A percentile compares a stretch with the other conserved stretches of the same genome.
These are phyloP conservation scores for Alauda arvensis DNA, from an alignment of 2,797 vertebrate genomes.

Conservation along the genomic window DNA sequence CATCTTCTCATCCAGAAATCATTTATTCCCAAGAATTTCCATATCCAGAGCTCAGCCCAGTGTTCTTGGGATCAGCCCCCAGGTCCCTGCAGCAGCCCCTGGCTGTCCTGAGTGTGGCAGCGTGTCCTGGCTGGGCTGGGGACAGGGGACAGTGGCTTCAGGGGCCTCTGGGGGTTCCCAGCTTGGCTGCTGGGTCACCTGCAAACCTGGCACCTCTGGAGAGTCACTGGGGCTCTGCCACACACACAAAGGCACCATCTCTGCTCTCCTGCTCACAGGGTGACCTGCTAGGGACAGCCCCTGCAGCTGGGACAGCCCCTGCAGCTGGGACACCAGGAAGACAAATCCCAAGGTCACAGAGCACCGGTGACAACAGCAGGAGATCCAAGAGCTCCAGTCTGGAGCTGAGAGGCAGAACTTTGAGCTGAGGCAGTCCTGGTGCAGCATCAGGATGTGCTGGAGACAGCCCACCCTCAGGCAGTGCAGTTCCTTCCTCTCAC, in stretches of 20 bases:
- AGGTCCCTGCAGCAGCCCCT: background rate
- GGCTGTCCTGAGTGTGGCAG: background rate
- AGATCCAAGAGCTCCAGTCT: background rate
- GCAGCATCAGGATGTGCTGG: background rate
- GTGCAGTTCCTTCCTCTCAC: background rate
- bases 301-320: background rate
- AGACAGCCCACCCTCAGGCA: rapidly evolving
- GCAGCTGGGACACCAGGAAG: background rate
- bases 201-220: background rate
- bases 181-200: background rate
- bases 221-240: background rate
- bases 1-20: background rate
- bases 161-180: no score
- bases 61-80: background rate
- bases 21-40: background rate
- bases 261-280: background rate
- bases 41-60: background rate
- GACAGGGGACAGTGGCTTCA: background rate
- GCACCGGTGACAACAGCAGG: background rate
- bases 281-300: background rate
- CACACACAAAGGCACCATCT: background rate
- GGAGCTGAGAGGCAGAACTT: background rate
- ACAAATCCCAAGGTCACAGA: rapidly evolving
- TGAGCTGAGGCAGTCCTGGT: rapidly evolving
- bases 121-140: background rate